Base-by-base conservation (phyloP, 1,140 invertebrate genomes). In the Dolichoris vasculosae region DNA sequence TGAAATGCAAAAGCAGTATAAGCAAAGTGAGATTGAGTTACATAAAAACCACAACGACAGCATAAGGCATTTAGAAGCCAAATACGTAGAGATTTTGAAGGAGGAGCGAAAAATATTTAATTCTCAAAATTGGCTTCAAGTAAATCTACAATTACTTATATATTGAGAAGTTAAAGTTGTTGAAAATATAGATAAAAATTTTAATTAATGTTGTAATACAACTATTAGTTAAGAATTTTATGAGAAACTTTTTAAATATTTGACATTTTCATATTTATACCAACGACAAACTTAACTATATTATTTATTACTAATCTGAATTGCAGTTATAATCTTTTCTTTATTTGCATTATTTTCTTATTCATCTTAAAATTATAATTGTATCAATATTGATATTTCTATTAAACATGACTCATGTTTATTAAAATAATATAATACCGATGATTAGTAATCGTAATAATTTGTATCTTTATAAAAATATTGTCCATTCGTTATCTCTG, bases 1-100 rank as follows among this genome's bases (percentile, higher is more conserved):
- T 32, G 76, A 83, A 55, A 83, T 82, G 69, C 63, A 85, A 23
- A 80, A 83, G 64, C 86, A 88, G 59, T 82, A 81, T 35, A 78
- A 85, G 23, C 81, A 82, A 13, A 78, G 40, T 20, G 69, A 79
- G 43, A 79, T 46, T 63, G 82, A 80, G 35, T 77, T 87, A 35
- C 71, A 38, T 15, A 82, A 87, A 69, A 86, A 82, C 3, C 83
- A 87, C 82, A 86, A 86, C 64, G 75, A 87, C 7, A 86, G 83
- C 67, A 88, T 87, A 38, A 59, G 71, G 38, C 48, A 64, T 1
- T 73, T 89, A 30, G 83, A 87, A 38, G 40, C 76, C 26, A 83
- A 84, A 59, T 87, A 84, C 80, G 32, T 76, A 17, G 80, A 76
- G 32, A 85, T 43, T 77, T 63, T 46, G 48, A 51, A 76, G 26